Conservation (phyloP, 2,113 vertebrate species). For the Pithys albifrons region DNA sequence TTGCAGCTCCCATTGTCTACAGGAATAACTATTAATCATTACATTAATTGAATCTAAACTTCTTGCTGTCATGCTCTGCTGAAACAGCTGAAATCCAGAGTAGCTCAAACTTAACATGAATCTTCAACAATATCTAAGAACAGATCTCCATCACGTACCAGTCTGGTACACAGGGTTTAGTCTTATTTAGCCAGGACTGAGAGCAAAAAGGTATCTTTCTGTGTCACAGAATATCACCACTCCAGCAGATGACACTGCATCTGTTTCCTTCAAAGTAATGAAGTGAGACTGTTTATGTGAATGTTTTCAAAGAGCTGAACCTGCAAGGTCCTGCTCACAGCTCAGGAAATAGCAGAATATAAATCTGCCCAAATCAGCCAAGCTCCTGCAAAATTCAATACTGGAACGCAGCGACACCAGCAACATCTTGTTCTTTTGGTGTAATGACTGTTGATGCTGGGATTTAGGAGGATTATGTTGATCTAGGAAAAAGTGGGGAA, state of each 20-base stretch:
- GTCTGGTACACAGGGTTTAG: neutral
- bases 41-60: neutral
- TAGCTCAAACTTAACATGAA: neutral
- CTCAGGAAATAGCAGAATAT: constrained; percentile 76
- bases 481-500: constrained; percentile 75
- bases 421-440: constrained; percentile 74
- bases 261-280: constrained; percentile 61
- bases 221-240: neutral
- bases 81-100: neutral
- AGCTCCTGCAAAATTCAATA: constrained; percentile 57
- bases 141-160: neutral
- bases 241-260: constrained; percentile 38
- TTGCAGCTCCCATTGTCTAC: neutral
- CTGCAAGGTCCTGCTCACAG: constrained; percentile 63
- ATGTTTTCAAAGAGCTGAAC: constrained; percentile 69
- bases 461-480: constrained; percentile 74
- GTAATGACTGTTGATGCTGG: constrained; percentile 76
- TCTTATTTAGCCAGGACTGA: neutral
- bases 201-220: neutral
- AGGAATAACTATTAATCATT: neutral
- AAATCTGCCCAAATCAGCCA: constrained; percentile 73
- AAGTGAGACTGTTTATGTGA: constrained; percentile 65
- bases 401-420: constrained; percentile 44
- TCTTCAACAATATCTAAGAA: neutral
- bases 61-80: neutral